Evolutionary conservation across 2,113 vertebrate genomes (phyloP), one percentile per base, ranked within the genome.

Genomic region (Theristicus caerulescens): DNA sequence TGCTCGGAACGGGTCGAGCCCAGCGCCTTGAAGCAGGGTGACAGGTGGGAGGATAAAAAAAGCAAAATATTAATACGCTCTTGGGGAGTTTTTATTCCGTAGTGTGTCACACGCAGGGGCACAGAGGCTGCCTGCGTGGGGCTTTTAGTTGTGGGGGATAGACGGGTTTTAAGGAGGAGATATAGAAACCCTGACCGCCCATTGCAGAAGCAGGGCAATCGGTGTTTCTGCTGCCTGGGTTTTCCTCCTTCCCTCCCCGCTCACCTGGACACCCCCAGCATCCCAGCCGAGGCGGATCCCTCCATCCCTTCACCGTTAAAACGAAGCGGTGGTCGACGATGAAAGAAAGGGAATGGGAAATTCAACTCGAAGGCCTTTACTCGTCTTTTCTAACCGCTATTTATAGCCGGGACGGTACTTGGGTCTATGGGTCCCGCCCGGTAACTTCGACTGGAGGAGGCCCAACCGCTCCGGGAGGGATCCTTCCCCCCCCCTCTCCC

Each of bases 391-490:
- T 58, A 49, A 74, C 86, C 86, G 71, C 91, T 92, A 92, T 92
- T 95, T 95, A 92, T 80, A 94, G 89, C 47, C 66, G 76, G 96
- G 91, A 88, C 89, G 51, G 52, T 58, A 90, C 81, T 87, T 17
- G 55, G 55, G 74, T 49, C 69, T 55, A 42, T 62, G 55, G 82
- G 86, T 92, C 85, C 94, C 79, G 49, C 78, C 94, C 93, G 92
- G 91, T 80, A 90, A 88, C 93, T 95, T 76, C 47, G 71, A 71
- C 72, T n/a, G 80, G 58, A 77, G 80, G 55, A 91, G 91, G 89
- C 91, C 88, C 66, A 74, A 44, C n/a, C 11, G 58, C 85, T 64
- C 32, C 67, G 46, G 21, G 73, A 83, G 16, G 52, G 59, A 47
- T 67, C 42, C 17, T 66, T 42, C 29, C 59, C 46, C 46, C 16